Evolutionary conservation across 2,797 vertebrate genomes (phyloP).

Genomic region (Echeneis naucrates): DNA sequence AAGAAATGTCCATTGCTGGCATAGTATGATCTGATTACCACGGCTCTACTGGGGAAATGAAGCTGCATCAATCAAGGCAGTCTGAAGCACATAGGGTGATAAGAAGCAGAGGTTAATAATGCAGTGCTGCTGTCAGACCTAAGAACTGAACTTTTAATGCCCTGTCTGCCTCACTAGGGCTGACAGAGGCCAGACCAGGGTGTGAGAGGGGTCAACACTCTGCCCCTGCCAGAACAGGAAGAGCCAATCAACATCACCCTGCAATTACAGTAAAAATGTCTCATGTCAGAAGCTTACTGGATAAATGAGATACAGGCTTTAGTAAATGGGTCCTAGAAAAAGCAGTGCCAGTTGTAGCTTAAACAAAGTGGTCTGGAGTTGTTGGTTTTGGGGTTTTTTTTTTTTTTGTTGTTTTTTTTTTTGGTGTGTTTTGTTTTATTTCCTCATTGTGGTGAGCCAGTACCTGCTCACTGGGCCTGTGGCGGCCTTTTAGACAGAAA

Average conservation of each 20-base stretch:
- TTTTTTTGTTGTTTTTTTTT: background rate
- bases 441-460: background rate
- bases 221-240: slow-evolving; percentile 66
- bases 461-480: slow-evolving; percentile 42
- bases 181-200: slow-evolving; percentile 60
- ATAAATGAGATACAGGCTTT: slow-evolving; percentile 56
- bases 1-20: background rate
- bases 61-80: background rate
- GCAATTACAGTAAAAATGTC: slow-evolving; percentile 64
- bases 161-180: slow-evolving; percentile 36
- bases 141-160: slow-evolving; percentile 40
- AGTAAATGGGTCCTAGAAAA: slow-evolving; percentile 36
- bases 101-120: slow-evolving; percentile 26
- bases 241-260: slow-evolving; percentile 65
- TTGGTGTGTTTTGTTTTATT: too few species aligned
- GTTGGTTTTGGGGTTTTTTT: slow-evolving; percentile 4
- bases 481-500: slow-evolving; percentile 37
- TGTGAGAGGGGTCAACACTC: slow-evolving; percentile 54
- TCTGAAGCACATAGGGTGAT: slow-evolving; percentile 19
- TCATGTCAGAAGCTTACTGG: slow-evolving; percentile 59
- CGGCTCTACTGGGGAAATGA: slow-evolving; percentile 5
- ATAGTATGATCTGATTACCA: background rate
- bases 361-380: slow-evolving; percentile 7
- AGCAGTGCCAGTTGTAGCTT: slow-evolving; percentile 34
- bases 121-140: slow-evolving; percentile 7